These are phyloP conservation scores for Enteromius mattozi DNA, from an alignment of 2,797 vertebrate genomes.

Conservation along the genomic window DNA sequence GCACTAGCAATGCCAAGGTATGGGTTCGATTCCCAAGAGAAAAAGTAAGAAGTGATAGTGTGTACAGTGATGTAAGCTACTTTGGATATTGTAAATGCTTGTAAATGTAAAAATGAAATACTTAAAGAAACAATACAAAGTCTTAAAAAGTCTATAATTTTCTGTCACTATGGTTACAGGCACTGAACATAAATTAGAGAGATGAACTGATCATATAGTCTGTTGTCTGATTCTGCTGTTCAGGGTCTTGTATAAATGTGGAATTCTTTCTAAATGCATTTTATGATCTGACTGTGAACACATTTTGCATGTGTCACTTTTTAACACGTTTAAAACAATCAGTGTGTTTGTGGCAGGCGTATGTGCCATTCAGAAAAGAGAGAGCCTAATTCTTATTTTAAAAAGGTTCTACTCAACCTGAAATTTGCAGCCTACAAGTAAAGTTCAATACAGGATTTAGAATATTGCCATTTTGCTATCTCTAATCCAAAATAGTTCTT, in stretches of 20 bases:
- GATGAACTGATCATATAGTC: background rate
- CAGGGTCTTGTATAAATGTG: background rate
- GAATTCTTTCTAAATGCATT: background rate
- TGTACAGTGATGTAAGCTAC: background rate
- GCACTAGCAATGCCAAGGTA: background rate
- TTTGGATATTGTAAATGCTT: background rate
- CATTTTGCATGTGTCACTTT: background rate
- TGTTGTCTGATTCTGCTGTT: background rate
- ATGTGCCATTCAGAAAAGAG: background rate
- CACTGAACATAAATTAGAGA: background rate
- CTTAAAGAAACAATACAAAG: background rate
- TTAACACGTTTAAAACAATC: background rate
- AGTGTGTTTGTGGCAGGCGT: background rate
- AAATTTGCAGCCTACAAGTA: background rate
- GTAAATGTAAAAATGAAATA: background rate
- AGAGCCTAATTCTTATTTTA: background rate
- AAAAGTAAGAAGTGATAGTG: background rate
- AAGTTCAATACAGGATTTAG: background rate
- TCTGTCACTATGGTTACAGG: background rate
- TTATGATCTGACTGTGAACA: background rate
- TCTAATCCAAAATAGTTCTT: background rate
- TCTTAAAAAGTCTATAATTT: background rate
- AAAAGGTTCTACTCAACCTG: no score
- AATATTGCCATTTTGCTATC: background rate
- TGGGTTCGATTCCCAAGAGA: background rate